phyloP scores from a whole-genome alignment of 2,797 vertebrate species.

The Aratinga solstitialis region DNA sequence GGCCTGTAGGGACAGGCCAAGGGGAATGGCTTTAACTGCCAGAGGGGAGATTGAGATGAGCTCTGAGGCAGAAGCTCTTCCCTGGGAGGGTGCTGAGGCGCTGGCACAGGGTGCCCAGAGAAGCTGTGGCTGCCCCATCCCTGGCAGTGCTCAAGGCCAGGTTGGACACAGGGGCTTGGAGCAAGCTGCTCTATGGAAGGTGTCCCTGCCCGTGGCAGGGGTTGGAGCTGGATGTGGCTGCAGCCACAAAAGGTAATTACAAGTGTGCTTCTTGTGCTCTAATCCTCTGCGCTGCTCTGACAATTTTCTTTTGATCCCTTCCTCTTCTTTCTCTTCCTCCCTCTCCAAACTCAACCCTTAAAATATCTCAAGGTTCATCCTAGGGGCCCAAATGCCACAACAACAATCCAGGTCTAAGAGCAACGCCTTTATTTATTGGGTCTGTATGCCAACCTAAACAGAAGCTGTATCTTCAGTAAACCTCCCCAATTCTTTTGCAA shows the following conservation, averaged over 20 bases:
- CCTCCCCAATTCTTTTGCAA: background rate
- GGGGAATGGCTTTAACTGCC: background rate
- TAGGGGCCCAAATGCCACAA: background rate
- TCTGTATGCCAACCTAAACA: background rate
- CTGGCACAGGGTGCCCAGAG: too few relatives aligned
- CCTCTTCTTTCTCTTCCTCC: background rate
- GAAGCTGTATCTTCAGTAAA: background rate
- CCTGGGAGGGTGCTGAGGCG: too few relatives aligned
- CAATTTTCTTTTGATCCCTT: background rate
- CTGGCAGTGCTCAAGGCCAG: too few relatives aligned
- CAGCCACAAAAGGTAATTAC: background rate
- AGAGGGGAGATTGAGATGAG: background rate
- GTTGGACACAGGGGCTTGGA: background rate
- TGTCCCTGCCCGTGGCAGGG: background rate
- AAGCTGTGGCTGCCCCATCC: too few relatives aligned
- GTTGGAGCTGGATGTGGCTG: background rate
- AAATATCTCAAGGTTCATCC: background rate
- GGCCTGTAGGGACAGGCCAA: accelerated
- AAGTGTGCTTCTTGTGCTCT: background rate
- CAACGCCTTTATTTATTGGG: accelerated
- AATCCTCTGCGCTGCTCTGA: background rate
- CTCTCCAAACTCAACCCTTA: background rate
- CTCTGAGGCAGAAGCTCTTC: too few relatives aligned
- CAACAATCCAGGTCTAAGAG: background rate
- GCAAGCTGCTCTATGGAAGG: background rate